phyloP scores from a whole-genome alignment of 2,113 vertebrate species.

The Eudyptes chrysolophus region DNA sequence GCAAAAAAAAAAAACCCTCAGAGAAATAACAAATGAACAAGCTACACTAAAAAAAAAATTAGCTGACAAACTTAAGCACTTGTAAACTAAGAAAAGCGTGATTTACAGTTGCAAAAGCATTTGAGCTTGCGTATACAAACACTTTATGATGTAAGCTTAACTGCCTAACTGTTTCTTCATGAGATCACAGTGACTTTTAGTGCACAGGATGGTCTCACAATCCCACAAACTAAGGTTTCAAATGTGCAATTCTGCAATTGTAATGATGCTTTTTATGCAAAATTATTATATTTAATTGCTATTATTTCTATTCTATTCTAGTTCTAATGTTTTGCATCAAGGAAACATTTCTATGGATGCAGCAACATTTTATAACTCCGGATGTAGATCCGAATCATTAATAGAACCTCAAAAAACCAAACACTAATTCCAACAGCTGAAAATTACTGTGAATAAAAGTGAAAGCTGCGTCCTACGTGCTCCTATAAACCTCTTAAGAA shows the following conservation, averaged over 20 bases:
- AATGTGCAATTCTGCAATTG: not conserved
- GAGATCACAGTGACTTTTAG: not conserved
- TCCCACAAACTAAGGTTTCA: not conserved
- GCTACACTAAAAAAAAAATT: not conserved
- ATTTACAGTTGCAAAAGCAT: not conserved
- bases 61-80: not conserved
- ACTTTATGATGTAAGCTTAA: not conserved
- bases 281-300: slow-evolving; percentile 47
- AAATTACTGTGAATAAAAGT: slow-evolving; percentile 11
- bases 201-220: not conserved
- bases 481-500: not conserved
- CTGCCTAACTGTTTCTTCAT: not conserved
- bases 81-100: not conserved
- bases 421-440: slow-evolving; percentile 7
- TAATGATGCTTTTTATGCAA: not conserved
- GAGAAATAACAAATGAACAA: not conserved
- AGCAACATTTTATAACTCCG: slow-evolving; percentile 33
- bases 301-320: slow-evolving; percentile 18
- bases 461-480: not conserved
- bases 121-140: not conserved
- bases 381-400: slow-evolving; percentile 20
- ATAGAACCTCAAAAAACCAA: slow-evolving; percentile 7
- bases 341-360: not conserved
- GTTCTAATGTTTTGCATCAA: not conserved
- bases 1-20: not conserved